phyloP scores from a whole-genome alignment of 2,888 invertebrate species.

The Epirrhoe alternata region DNA sequence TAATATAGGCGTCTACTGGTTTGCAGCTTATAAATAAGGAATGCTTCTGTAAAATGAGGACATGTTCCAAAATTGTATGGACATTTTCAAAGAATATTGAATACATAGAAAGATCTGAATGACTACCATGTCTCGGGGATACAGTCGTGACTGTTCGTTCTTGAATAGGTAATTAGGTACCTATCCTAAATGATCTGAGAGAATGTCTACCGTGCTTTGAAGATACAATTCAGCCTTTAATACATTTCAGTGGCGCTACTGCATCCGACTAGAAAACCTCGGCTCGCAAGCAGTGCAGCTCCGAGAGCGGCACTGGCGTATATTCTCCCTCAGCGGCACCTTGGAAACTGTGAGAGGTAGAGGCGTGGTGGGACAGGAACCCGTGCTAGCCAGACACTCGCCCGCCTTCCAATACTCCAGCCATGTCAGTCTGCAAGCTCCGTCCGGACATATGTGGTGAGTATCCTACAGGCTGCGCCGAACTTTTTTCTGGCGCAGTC shows the following conservation, averaged over 20 bases:
- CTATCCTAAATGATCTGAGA: no score
- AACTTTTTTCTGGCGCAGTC: constrained; percentile 2
- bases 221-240: no score
- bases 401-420: constrained; percentile 99
- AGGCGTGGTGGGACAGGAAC: constrained; percentile 99
- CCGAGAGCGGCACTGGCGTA: constrained; percentile 98
- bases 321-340: constrained; percentile 97
- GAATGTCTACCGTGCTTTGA: no score
- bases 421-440: constrained; percentile 98
- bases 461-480: constrained; percentile 14
- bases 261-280: constrained; percentile 97
- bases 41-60: no score
- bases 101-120: no score
- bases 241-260: constrained; percentile 94
- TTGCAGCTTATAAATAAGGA: no score
- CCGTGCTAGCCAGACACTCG: constrained; percentile 92
- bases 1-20: no score
- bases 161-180: no score
- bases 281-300: constrained; percentile 95
- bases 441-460: constrained; percentile 99
- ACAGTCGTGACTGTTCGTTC: no score
- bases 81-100: no score
- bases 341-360: constrained; percentile 97
- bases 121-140: no score
- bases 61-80: no score